Evolutionary conservation across 2,797 vertebrate species (phyloP), one percentile per base, ranked within the genome.

Genomic region (Apodemus agrarius): DNA sequence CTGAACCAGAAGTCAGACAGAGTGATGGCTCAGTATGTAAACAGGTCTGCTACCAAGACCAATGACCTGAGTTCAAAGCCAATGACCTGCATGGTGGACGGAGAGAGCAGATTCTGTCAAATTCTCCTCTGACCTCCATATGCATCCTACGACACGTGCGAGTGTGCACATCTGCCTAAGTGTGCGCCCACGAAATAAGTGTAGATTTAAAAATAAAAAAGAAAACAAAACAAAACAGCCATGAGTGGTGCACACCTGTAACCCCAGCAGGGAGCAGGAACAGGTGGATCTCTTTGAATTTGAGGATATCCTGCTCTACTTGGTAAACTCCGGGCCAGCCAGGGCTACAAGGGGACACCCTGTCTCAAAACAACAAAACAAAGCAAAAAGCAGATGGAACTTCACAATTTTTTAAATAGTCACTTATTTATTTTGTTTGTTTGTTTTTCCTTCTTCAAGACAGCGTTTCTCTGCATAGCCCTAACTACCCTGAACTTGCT

Each of bases 131-230:
- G 67, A 59, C n/a, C 16, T 57, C 49, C 34, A 40, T 37, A 29
- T 8, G 24, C 29, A 24, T 17, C 26, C 67, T 52, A 40, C 6
- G 9, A 7, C 24, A 74, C 1, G n/a, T 31, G 3, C 0, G 1
- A 17, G 83, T 52, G 63, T 67, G 21, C 31, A 52, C 31, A 24
- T 19, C 8, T 49, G 26, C 40, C 6, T 46, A 19, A 31, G 16
- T 31, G 19, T 43, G 37, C 37, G 31, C 3, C 49, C 46, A 86
- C 5, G 14, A 52, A 63, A 67, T 22, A 21, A 52, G 34, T 54
- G 19, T n/a, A 67, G n/a, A 67, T 24, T 67, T n/a, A 24, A 85
- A 67, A n/a, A 4, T 34, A 85, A 49, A 31, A 22, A 67, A 7
- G 1, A 84, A 84, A n/a, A 22, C 16, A 49, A 63, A 63, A 31